Evolutionary conservation across 2,888 invertebrate species (phyloP).

Genomic region (Metopia argyrocephala): DNA sequence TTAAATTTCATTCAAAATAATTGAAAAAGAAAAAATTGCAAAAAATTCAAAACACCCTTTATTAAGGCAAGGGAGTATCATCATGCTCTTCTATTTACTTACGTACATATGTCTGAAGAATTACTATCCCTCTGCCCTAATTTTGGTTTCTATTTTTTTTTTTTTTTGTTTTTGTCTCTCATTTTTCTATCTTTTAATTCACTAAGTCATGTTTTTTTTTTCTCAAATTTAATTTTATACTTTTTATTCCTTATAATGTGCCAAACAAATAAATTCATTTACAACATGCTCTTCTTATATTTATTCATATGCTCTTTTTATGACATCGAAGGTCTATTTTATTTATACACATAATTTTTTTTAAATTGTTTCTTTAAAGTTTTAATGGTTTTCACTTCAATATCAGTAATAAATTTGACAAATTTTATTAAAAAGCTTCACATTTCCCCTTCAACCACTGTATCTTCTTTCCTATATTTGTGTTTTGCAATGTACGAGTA

Average conservation of each 20-base stretch:
- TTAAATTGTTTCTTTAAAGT: not conserved
- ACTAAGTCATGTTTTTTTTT: not conserved
- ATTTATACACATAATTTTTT: not conserved
- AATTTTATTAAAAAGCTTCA: constrained; percentile 4
- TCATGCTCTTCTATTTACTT: too few species aligned
- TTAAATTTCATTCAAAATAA: not conserved
- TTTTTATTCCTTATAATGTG: constrained; percentile 54
- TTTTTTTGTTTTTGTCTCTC: too few species aligned
- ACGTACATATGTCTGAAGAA: too few species aligned
- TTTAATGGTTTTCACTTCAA: not conserved
- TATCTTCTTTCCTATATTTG: not conserved
- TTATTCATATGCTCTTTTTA: too few species aligned
- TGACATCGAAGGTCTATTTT: too few species aligned
- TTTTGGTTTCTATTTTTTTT: too few species aligned
- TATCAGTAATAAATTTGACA: constrained; percentile 9
- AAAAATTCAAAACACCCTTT: not conserved
- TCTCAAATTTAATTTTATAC: constrained; percentile 52
- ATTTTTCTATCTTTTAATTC: too few species aligned
- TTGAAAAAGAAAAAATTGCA: not conserved
- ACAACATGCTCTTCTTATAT: not conserved
- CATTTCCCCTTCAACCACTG: not conserved
- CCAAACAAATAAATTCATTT: constrained; percentile 42
- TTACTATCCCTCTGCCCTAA: too few species aligned
- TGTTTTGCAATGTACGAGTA: too few species aligned
- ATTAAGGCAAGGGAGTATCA: too few species aligned